Conservation (phyloP, 2,113 vertebrate species). For the Genyomyrus donnyi region DNA sequence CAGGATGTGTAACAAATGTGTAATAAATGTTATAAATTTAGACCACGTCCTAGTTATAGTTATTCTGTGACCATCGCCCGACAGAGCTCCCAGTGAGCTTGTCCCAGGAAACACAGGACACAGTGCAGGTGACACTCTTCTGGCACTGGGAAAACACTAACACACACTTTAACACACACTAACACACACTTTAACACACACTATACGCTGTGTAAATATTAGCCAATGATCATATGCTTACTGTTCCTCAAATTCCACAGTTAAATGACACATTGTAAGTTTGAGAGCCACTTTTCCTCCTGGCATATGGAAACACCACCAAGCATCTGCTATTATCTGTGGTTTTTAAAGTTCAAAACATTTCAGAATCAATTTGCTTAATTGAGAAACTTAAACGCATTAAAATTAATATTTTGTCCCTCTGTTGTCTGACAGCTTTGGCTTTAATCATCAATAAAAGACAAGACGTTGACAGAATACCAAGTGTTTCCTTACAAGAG, state of each 20-base stretch:
- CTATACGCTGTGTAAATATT: not conserved
- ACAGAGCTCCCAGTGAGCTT: not conserved
- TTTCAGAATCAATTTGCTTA: not conserved
- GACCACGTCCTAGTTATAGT: not conserved
- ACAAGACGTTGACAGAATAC: conserved; percentile 8
- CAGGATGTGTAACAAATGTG: not conserved
- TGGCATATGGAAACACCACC: not conserved
- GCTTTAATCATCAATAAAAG: conserved; percentile 5
- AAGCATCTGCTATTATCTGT: not conserved
- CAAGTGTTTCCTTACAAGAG: not conserved
- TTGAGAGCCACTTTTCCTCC: not conserved
- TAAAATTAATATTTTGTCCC: conserved; percentile 4
- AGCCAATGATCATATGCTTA: not conserved
- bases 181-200: not conserved
- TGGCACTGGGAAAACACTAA: not conserved
- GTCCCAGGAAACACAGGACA: not conserved
- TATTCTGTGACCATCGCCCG: not conserved
- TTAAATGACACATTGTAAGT: not conserved
- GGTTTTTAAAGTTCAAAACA: not conserved
- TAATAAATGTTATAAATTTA: not conserved
- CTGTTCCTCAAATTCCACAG: not conserved
- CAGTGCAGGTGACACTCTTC: not conserved
- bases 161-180: not conserved
- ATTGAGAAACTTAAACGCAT: not conserved
- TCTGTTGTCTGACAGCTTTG: not conserved